Percentiles rank a stretch among this genome's conserved stretches.
Conservation (phyloP, 2,888 invertebrate genomes). For the Cerastoderma edule region DNA sequence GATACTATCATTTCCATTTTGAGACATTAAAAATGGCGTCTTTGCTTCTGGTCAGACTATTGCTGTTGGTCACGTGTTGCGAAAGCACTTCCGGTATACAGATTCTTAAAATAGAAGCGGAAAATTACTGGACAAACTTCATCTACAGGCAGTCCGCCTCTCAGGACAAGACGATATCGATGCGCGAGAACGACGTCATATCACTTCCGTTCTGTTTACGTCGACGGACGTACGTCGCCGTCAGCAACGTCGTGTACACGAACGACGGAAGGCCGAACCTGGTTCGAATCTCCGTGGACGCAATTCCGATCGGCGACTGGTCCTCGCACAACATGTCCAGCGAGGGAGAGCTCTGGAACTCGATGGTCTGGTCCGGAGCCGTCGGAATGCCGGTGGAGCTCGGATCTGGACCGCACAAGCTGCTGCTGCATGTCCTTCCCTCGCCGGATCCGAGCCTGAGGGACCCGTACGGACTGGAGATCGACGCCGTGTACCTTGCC, state of each 20-base stretch:
- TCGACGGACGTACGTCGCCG: slow-evolving; percentile 25
- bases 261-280: slow-evolving; percentile 39
- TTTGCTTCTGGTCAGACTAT: too few species aligned
- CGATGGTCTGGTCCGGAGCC: slow-evolving; percentile 21
- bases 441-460: background rate
- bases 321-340: slow-evolving; percentile 31
- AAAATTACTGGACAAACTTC: slow-evolving; percentile 41
- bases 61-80: background rate
- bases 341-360: slow-evolving; percentile 37
- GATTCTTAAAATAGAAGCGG: slow-evolving; percentile 44
- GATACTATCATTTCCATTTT: too few species aligned
- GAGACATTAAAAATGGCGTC: too few species aligned
- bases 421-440: slow-evolving; percentile 30
- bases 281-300: slow-evolving; percentile 31
- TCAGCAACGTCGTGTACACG: slow-evolving; percentile 37
- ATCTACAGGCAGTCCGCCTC: slow-evolving; percentile 45
- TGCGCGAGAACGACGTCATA: slow-evolving; percentile 40
- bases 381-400: slow-evolving; percentile 30
- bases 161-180: slow-evolving; percentile 40
- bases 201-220: slow-evolving; percentile 42
- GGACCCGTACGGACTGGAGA: slow-evolving; percentile 40
- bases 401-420: slow-evolving; percentile 30
- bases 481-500: slow-evolving; percentile 35
- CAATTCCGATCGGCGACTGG: slow-evolving; percentile 23
- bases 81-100: too few species aligned